Evolutionary conservation across 2,113 vertebrate genomes (phyloP).

Genomic region (Chamaea fasciata): DNA sequence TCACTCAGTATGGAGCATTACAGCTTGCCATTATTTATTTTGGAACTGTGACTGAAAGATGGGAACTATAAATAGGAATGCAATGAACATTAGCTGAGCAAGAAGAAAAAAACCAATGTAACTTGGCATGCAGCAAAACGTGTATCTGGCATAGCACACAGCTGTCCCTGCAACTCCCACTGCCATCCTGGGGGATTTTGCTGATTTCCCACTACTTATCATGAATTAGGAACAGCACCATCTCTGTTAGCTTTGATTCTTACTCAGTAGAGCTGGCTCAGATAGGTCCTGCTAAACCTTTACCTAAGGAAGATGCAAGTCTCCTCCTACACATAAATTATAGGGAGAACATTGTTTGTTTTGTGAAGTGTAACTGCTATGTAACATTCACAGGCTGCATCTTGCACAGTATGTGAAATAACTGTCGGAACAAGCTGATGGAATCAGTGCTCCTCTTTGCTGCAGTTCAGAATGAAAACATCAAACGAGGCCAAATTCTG

Average conservation of each 20-base stretch:
- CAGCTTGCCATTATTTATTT: slow-evolving; percentile 1
- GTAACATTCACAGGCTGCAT: background rate
- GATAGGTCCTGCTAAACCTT: background rate
- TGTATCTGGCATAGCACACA: background rate
- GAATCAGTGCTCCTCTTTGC: background rate
- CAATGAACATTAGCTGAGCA: background rate
- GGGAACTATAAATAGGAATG: slow-evolving; percentile 41
- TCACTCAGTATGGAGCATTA: background rate
- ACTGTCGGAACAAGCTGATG: background rate
- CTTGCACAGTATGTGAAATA: background rate
- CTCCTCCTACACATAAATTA: background rate
- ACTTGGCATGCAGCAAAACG: background rate
- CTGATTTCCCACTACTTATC: slow-evolving; percentile 3
- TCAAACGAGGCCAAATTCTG: background rate
- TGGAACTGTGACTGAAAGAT: slow-evolving; percentile 22
- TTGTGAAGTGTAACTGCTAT: background rate
- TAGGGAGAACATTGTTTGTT: slow-evolving; percentile 11
- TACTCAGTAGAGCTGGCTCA: background rate
- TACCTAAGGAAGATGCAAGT: background rate
- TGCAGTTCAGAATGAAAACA: background rate
- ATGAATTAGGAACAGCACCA: background rate
- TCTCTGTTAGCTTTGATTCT: background rate
- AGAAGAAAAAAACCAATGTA: background rate
- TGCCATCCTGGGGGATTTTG: slow-evolving; percentile 8
- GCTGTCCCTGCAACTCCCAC: background rate